Percentiles rank a stretch among this genome's conserved stretches.
phyloP scores from a whole-genome alignment of 2,888 invertebrate genomes.

The Stenichneumon culpator region DNA sequence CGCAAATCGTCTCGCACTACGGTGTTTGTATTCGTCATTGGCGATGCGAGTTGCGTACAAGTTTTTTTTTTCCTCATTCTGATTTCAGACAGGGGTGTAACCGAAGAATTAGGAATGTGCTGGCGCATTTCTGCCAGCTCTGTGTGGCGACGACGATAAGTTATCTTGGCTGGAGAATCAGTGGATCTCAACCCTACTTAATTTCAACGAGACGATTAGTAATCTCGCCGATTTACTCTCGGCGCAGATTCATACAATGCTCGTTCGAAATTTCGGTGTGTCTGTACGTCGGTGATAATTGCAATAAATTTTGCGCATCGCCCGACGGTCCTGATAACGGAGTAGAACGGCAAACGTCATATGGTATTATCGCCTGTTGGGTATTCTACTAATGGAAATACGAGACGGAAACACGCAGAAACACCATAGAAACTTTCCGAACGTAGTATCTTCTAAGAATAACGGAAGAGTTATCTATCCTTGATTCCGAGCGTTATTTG shows the following conservation, averaged over 20 bases:
- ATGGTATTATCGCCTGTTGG: no score
- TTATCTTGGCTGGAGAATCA: slow-evolving; percentile 71
- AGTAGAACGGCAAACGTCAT: no score
- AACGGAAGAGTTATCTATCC: no score
- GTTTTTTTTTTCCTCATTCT: slow-evolving; percentile 47
- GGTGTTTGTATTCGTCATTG: slow-evolving; percentile 26
- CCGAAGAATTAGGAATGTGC: slow-evolving; percentile 67
- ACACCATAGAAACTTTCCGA: no score
- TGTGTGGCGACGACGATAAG: slow-evolving; percentile 66
- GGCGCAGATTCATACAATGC: background rate
- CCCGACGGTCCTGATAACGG: no score
- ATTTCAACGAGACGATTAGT: slow-evolving; percentile 47
- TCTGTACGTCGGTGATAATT: background rate
- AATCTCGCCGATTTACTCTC: slow-evolving; percentile 26
- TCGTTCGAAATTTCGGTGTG: background rate
- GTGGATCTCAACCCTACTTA: slow-evolving; percentile 71
- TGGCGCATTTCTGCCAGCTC: slow-evolving; percentile 42
- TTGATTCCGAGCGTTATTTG: no score
- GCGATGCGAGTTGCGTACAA: slow-evolving; percentile 46
- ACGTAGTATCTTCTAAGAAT: no score
- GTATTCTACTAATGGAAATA: no score
- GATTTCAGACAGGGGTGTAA: slow-evolving; percentile 33
- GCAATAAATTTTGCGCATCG: no score
- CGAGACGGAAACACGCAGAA: no score
- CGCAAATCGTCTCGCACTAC: background rate